phyloP scores from a whole-genome alignment of 2,113 vertebrate genomes.

The Fukomys damarensis region DNA sequence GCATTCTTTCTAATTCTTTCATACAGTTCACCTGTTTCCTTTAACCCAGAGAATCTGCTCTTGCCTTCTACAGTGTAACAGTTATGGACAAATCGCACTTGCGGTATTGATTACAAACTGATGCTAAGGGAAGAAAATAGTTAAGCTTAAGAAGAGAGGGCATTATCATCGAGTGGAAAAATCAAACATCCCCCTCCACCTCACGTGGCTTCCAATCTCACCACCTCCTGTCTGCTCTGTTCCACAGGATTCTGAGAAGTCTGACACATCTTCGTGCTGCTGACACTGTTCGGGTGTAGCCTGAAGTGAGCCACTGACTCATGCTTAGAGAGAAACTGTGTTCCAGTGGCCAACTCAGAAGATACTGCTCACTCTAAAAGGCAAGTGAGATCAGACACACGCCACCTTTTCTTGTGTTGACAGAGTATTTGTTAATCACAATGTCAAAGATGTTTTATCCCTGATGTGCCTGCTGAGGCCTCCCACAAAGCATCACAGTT shows the following conservation, averaged over 20 bases:
- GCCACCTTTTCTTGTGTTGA: background rate
- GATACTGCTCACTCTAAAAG: background rate
- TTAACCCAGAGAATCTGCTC: background rate
- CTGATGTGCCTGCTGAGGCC: rapidly evolving
- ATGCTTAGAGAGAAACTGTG: background rate
- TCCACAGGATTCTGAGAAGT: background rate
- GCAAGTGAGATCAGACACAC: background rate
- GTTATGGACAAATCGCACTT: background rate
- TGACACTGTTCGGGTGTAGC: background rate
- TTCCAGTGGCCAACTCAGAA: background rate
- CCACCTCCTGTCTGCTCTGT: background rate
- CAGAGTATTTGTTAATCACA: background rate
- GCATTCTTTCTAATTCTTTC: background rate
- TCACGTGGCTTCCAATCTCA: background rate
- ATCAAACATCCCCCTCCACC: background rate
- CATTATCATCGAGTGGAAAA: background rate
- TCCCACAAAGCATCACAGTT: background rate
- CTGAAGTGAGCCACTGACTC: background rate
- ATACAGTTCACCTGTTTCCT: rapidly evolving
- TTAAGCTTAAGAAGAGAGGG: background rate
- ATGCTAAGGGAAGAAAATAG: background rate
- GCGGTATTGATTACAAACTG: background rate
- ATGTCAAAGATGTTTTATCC: background rate
- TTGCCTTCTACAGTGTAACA: rapidly evolving
- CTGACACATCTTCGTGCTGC: rapidly evolving